phyloP scores from a whole-genome alignment of 2,113 vertebrate genomes.

The Pristiophorus japonicus region DNA sequence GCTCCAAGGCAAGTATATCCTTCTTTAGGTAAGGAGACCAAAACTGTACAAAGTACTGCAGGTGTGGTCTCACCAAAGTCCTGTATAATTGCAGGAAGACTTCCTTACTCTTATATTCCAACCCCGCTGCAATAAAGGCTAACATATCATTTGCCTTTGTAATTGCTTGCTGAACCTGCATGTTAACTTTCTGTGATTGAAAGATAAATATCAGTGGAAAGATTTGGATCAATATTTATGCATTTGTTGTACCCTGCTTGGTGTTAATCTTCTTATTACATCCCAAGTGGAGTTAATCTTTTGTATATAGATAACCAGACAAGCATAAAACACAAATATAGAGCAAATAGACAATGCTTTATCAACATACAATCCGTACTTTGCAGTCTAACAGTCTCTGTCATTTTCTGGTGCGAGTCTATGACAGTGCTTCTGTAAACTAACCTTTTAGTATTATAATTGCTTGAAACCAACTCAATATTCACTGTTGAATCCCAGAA shows the following conservation, averaged over 20 bases:
- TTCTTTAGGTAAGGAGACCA: no score
- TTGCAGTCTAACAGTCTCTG: not conserved
- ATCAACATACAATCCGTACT: not conserved
- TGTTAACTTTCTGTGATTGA: no score
- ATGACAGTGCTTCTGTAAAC: not conserved
- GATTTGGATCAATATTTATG: slow-evolving; percentile 2
- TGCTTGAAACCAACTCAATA: not conserved
- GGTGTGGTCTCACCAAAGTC: no score
- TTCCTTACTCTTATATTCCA: not conserved
- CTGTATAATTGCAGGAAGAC: no score
- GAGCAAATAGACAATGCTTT: not conserved
- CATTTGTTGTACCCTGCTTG: not conserved
- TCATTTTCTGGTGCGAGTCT: not conserved
- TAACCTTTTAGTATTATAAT: not conserved
- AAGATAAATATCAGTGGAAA: not conserved
- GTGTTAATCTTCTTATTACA: not conserved
- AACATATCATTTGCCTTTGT: not conserved
- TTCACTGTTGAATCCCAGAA: not conserved
- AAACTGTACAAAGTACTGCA: no score
- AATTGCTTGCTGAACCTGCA: not conserved
- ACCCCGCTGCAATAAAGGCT: no score
- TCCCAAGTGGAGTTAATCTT: no score
- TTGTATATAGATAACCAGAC: not conserved
- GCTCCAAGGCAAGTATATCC: no score
- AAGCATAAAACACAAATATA: not conserved